Conservation (phyloP, 2,888 invertebrate genomes). For the Colostygia pectinataria region DNA sequence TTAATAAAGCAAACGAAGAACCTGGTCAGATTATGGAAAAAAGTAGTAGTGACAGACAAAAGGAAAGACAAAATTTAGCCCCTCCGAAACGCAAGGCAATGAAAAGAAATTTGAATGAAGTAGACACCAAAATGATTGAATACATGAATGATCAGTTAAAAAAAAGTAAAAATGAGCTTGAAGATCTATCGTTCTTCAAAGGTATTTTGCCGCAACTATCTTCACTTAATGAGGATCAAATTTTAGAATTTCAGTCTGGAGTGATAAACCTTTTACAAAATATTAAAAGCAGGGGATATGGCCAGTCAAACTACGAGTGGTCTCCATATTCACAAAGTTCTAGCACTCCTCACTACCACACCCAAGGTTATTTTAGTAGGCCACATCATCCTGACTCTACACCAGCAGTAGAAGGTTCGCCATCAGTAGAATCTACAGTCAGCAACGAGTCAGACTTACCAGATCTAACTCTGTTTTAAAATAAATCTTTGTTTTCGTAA, state of each 20-base stretch:
- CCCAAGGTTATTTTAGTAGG: slow-evolving; percentile 26
- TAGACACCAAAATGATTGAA: slow-evolving; percentile 23
- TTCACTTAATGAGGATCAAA: slow-evolving; percentile 27
- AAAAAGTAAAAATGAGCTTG: slow-evolving; percentile 26
- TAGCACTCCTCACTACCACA: slow-evolving; percentile 20
- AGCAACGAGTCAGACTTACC: slow-evolving; percentile 20
- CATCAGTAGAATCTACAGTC: slow-evolving; percentile 23
- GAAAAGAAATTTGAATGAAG: slow-evolving; percentile 33
- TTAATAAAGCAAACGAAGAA: too few species aligned
- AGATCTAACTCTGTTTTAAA: slow-evolving; percentile 24
- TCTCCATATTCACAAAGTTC: slow-evolving; percentile 30
- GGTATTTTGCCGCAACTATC: too few species aligned
- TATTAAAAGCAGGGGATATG: slow-evolving; percentile 32
- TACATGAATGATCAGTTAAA: too few species aligned
- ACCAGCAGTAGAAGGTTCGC: slow-evolving; percentile 22
- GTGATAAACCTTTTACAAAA: slow-evolving; percentile 35
- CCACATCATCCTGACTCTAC: slow-evolving; percentile 26
- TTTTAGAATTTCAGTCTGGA: slow-evolving; percentile 35
- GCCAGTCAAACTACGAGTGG: slow-evolving; percentile 30
- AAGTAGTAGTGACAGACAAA: too few species aligned
- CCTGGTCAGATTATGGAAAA: too few species aligned
- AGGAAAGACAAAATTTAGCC: slow-evolving; percentile 31
- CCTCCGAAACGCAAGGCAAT: slow-evolving; percentile 29
- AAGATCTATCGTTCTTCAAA: slow-evolving; percentile 25
- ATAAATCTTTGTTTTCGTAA: too few species aligned